These are phyloP conservation scores for Gymnocephalus cernua DNA, from an alignment of 2,113 vertebrate genomes.

Conservation along the genomic window DNA sequence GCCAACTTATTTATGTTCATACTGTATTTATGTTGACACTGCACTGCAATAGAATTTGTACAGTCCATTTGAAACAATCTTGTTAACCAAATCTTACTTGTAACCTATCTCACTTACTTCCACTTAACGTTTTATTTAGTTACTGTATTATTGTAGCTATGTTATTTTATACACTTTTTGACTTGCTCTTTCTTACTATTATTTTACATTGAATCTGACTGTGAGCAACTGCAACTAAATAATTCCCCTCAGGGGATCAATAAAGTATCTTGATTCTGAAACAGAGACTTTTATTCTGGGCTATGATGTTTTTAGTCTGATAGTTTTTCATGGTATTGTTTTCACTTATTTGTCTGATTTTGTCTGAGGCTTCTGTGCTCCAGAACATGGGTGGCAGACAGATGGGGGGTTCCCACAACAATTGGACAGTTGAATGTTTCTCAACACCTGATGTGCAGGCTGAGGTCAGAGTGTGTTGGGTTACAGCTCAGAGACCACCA, in stretches of 20 bases:
- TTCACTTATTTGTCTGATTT: constrained; percentile 15
- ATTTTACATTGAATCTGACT: no score
- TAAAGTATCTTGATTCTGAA: neutral
- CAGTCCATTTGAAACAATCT: no score
- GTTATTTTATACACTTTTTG: no score
- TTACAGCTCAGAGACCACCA: constrained; percentile 51
- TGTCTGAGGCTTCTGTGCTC: constrained; percentile 5
- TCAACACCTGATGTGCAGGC: constrained; percentile 52
- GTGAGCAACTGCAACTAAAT: no score
- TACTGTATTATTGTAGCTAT: no score
- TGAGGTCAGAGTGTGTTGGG: constrained; percentile 56
- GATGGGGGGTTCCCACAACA: constrained; percentile 37
- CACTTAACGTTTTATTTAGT: no score
- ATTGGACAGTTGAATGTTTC: constrained; percentile 38
- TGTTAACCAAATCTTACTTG: no score
- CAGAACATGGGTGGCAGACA: neutral
- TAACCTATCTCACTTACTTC: no score
- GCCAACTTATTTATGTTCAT: neutral
- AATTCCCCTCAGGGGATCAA: no score
- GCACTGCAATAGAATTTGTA: no score
- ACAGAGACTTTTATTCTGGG: constrained; percentile 6
- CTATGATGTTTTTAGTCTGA: constrained; percentile 2
- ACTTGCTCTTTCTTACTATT: no score
- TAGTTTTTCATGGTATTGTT: neutral
- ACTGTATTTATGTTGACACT: no score